Percentiles rank a stretch among this genome's conserved stretches.
phyloP scores from a whole-genome alignment of 2,797 vertebrate species.

The Characodon lateralis region DNA sequence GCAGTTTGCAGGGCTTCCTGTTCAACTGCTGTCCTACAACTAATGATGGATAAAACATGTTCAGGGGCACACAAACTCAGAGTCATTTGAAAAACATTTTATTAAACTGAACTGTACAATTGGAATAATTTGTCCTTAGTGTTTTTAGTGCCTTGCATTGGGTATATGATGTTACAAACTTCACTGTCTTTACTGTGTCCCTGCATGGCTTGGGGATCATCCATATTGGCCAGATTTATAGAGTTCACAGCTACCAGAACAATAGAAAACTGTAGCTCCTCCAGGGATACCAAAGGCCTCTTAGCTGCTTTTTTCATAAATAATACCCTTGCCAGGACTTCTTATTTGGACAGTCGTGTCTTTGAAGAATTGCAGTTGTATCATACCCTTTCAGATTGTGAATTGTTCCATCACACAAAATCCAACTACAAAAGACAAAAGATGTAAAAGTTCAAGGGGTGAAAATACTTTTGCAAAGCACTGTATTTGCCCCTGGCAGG shows the following conservation, averaged over 20 bases:
- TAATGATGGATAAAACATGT: not conserved
- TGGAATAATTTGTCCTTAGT: not conserved
- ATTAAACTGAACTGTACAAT: not conserved
- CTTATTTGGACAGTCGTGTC: not conserved
- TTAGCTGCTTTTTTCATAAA: not conserved
- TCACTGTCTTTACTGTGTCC: no score
- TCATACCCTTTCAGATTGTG: not conserved
- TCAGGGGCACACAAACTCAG: not conserved
- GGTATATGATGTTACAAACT: not conserved
- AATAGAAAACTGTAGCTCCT: not conserved
- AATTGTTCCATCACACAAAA: not conserved
- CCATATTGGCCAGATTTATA: not conserved
- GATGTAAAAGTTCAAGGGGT: not conserved
- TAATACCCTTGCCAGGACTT: not conserved
- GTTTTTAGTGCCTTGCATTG: not conserved
- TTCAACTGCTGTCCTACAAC: constrained; percentile 13
- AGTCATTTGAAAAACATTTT: constrained; percentile 9
- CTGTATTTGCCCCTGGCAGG: constrained; percentile 36
- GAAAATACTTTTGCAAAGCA: not conserved
- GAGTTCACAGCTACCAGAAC: not conserved
- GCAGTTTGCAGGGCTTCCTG: constrained; percentile 6
- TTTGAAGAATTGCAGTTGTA: not conserved
- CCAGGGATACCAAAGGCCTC: not conserved
- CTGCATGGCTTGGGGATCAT: not conserved
- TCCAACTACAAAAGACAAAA: not conserved